Evolutionary conservation across 2,888 invertebrate genomes (phyloP).

Genomic region (Drosophila paranaensis): DNA sequence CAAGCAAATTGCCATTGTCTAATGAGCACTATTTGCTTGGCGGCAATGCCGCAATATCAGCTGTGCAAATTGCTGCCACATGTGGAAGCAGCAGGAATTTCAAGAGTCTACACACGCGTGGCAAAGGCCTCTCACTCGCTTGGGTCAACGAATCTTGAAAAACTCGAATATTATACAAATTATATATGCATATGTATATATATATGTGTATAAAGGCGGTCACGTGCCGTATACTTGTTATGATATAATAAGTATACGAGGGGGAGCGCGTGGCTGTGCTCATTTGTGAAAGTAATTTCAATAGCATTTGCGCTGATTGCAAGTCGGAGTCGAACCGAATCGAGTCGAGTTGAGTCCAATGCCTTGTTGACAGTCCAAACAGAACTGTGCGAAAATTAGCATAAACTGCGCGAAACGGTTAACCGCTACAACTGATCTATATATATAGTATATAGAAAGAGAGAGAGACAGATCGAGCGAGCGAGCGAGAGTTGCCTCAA

Average conservation of each 20-base stretch:
- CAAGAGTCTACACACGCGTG: slow-evolving; percentile 11
- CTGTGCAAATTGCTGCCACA: slow-evolving; percentile 47
- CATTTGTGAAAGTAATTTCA: slow-evolving; percentile 17
- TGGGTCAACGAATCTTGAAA: slow-evolving; percentile 30
- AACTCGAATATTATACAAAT: slow-evolving; percentile 14
- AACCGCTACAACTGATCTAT: slow-evolving; percentile 23
- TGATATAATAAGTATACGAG: slow-evolving; percentile 7
- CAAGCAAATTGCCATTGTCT: slow-evolving; percentile 55
- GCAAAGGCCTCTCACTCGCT: background rate
- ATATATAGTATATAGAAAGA: background rate
- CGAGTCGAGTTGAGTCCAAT: slow-evolving; percentile 30
- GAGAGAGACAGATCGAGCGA: too few species aligned
- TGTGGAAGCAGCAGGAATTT: background rate
- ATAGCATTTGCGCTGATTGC: slow-evolving; percentile 35
- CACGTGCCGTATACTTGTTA: slow-evolving; percentile 50
- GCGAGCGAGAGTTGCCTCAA: slow-evolving; percentile 1
- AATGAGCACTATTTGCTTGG: slow-evolving; percentile 35
- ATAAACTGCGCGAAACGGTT: slow-evolving; percentile 23
- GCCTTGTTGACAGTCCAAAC: slow-evolving; percentile 33
- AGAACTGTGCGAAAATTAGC: slow-evolving; percentile 36
- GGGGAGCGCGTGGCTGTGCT: background rate
- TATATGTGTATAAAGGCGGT: slow-evolving; percentile 12
- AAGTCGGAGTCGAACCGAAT: background rate
- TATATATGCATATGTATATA: background rate
- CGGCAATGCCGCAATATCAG: slow-evolving; percentile 6